A percentile compares a stretch with the other conserved stretches of the same genome.
These are phyloP conservation scores for Dicranocentrus wangi DNA, from an alignment of 2,888 invertebrate genomes.

Conservation along the genomic window DNA sequence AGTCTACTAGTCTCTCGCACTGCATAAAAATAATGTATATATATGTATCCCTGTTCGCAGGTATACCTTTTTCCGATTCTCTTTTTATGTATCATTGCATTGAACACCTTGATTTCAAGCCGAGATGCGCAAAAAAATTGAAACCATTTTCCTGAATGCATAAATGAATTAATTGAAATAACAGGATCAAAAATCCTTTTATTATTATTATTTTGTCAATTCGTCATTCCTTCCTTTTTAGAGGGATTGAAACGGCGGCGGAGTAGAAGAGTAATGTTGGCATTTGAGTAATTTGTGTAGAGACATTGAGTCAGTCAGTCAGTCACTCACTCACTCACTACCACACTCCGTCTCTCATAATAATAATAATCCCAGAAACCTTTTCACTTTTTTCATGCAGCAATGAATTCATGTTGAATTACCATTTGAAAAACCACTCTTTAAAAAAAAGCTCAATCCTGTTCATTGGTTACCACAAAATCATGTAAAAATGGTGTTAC, in stretches of 20 bases:
- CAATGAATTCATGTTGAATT: not conserved
- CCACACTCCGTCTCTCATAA: not conserved
- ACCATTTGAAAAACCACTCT: not conserved
- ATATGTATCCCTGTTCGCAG: no score
- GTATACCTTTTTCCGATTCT: no score
- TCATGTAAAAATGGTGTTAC: conserved; percentile 5
- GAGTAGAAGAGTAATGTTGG: no score
- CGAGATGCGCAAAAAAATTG: no score
- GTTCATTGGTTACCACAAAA: conserved; percentile 2
- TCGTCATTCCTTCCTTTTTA: not conserved
- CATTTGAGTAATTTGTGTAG: no score
- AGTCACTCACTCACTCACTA: no score
- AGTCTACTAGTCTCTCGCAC: no score
- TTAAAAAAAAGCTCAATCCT: conserved; percentile 3
- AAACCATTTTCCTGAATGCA: not conserved
- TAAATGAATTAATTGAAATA: conserved; percentile 29
- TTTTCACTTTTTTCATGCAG: conserved; percentile 22
- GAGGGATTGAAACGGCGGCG: not conserved
- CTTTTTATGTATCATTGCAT: no score
- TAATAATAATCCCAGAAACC: not conserved
- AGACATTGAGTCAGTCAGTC: no score
- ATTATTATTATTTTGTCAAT: conserved; percentile 2
- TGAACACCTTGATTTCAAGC: no score
- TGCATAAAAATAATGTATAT: no score
- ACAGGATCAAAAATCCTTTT: conserved; percentile 20